These are phyloP conservation scores for Galleria mellonella DNA, from an alignment of 1,140 invertebrate species.

Conservation along the genomic window DNA sequence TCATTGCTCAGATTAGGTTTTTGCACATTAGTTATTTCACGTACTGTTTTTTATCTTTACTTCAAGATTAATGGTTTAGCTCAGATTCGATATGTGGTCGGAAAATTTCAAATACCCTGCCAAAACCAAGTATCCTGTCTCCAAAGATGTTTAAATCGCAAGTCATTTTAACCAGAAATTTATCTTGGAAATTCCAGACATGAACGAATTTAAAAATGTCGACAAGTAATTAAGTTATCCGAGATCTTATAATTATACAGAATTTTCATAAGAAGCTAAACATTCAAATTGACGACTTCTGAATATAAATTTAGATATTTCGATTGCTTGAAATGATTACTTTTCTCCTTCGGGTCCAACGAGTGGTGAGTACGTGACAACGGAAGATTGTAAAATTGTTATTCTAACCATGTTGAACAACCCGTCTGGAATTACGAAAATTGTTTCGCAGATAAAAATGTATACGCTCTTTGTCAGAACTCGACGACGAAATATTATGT, in stretches of 20 bases:
- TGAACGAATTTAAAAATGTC: neutral
- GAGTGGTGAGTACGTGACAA: conserved; percentile 51
- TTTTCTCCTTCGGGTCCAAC: conserved; percentile 34
- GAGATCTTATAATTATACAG: conserved; percentile 2
- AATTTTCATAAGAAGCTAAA: conserved; percentile 23
- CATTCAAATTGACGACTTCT: conserved; percentile 30
- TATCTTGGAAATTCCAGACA: neutral
- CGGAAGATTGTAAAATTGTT: conserved; percentile 62
- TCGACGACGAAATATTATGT: conserved; percentile 9
- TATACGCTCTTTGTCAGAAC: conserved; percentile 11
- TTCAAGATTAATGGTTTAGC: too few species aligned
- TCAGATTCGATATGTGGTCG: too few species aligned
- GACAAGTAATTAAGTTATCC: neutral
- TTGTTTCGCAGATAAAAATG: conserved; percentile 51
- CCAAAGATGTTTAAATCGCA: too few species aligned
- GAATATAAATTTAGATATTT: conserved; percentile 40
- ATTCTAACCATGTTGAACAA: conserved; percentile 55
- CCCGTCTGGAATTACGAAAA: conserved; percentile 53
- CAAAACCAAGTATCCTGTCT: too few species aligned
- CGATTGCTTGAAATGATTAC: conserved; percentile 50
- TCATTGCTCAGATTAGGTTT: too few species aligned
- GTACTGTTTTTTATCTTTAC: too few species aligned
- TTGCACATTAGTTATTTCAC: too few species aligned
- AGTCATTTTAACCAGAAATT: too few species aligned
- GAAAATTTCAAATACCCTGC: too few species aligned